Conservation (phyloP, 2,888 invertebrate genomes). For the Choristoneura rosaceana region DNA sequence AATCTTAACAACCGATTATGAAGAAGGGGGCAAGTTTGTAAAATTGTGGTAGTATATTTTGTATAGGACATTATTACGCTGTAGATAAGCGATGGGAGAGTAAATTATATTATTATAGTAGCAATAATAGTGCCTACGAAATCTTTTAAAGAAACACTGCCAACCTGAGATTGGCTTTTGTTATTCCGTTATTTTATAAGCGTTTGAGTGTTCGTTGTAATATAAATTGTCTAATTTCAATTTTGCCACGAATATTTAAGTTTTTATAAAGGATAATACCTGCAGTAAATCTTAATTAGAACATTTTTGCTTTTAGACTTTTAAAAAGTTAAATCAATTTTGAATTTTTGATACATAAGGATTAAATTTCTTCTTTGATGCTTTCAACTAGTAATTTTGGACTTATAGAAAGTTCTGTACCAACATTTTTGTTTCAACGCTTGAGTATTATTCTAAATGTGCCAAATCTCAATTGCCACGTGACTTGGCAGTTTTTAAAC, state of each 20-base stretch:
- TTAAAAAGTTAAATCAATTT: background rate
- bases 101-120: constrained; percentile 83
- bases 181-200: constrained; percentile 78
- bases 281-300: background rate
- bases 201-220: constrained; percentile 77
- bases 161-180: constrained; percentile 64
- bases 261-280: background rate
- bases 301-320: background rate
- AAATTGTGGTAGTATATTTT: constrained; percentile 82
- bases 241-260: constrained; percentile 53
- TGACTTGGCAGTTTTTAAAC: constrained; percentile 48
- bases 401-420: too few relatives aligned
- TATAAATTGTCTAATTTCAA: constrained; percentile 59
- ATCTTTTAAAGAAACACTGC: constrained; percentile 79
- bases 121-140: constrained; percentile 84
- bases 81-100: constrained; percentile 75
- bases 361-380: background rate
- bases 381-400: too few relatives aligned
- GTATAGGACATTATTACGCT: constrained; percentile 78
- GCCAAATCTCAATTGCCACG: constrained; percentile 74
- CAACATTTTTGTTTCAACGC: constrained; percentile 48
- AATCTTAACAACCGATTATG: too few relatives aligned
- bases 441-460: constrained; percentile 58
- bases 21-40: constrained; percentile 59
- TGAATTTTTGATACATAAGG: background rate